A percentile compares a stretch with the other conserved stretches of the same genome.
Conservation (phyloP, 2,888 invertebrate species). For the Liopterus haemorrhoidalis region DNA sequence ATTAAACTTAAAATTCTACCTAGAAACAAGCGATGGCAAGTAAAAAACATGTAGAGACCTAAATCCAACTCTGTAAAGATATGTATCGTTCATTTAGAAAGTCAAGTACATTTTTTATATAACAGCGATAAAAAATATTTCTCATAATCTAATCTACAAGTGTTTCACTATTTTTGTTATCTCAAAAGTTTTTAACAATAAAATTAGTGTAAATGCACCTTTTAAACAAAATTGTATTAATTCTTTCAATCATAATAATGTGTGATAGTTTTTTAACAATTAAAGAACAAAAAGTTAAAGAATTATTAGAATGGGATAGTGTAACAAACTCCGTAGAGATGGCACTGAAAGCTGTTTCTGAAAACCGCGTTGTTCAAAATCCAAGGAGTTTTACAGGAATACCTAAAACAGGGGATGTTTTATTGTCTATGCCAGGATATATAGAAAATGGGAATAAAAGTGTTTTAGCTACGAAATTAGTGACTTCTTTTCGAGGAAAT, state of each 20-base stretch:
- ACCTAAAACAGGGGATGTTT: conserved; percentile 32
- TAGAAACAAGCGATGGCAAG: too few relatives aligned
- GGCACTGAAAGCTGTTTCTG: conserved; percentile 41
- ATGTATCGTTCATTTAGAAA: too few relatives aligned
- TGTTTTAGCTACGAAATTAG: conserved; percentile 48
- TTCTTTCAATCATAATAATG: neutral
- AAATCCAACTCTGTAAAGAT: too few relatives aligned
- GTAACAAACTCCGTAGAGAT: conserved; percentile 43
- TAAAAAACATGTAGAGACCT: too few relatives aligned
- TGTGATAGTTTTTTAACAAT: conserved; percentile 31
- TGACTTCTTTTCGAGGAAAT: conserved; percentile 45
- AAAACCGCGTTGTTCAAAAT: conserved; percentile 39
- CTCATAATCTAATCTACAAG: too few relatives aligned
- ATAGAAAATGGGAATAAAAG: conserved; percentile 38
- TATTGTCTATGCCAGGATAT: conserved; percentile 48
- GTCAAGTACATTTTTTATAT: too few relatives aligned
- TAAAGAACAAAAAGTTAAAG: conserved; percentile 40
- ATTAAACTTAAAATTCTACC: too few relatives aligned
- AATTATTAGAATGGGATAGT: conserved; percentile 43
- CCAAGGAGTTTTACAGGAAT: conserved; percentile 38
- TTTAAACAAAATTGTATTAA: too few relatives aligned
- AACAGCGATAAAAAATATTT: too few relatives aligned
- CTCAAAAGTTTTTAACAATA: too few relatives aligned
- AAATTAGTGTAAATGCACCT: too few relatives aligned
- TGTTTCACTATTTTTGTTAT: too few relatives aligned